Evolutionary conservation across 2,888 invertebrate species (phyloP), one percentile per base, ranked within the genome.

Genomic region (Aporophyla nigra): DNA sequence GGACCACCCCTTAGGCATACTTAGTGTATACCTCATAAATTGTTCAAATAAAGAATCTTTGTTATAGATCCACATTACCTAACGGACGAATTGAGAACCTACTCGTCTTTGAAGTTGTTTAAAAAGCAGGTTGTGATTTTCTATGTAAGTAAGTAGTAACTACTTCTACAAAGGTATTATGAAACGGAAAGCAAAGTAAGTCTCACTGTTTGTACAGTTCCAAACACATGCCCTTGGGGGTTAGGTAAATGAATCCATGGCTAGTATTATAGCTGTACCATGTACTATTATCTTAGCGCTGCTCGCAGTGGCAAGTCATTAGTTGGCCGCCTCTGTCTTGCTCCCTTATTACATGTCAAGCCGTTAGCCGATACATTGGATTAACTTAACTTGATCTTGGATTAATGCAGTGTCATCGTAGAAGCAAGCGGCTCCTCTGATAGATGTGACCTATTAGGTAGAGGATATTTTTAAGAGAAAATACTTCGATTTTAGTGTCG

Each of bases 331-430:
- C 70, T 85, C 81, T 84, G 86, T 76, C 78, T 85, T 62, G 77
- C 86, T 80, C 84, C 73, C 76, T 76, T 82, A 88, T 86, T 89
- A 89, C 71, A 80, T 65, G 76, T 82, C 72, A 70, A 71, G 16
- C 88, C 87, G 86, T 87, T 86, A 86, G 68, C 40, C 58, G 43
- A 69, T 77, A 56, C 72, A 66, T 79, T 74, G 66, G 70, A 74
- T 78, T 82, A 82, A 72, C 59, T 69, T 71, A 71, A 71, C 68
- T 49, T 46, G 27, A 76, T 82, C 70, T 76, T 71, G 33, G 63
- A 51, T 68, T 84, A 71, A 68, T 84, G 46, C 63, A 69, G 71
- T 67, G 70, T 27, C 40, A 56, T 76, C 33, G 46, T 76, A 21
- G n/a, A 33, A 33, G 14, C n/a, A 21, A 49, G 21, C 16, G 12